Conservation (phyloP, 2,797 vertebrate genomes). For the Balearica regulorum region DNA sequence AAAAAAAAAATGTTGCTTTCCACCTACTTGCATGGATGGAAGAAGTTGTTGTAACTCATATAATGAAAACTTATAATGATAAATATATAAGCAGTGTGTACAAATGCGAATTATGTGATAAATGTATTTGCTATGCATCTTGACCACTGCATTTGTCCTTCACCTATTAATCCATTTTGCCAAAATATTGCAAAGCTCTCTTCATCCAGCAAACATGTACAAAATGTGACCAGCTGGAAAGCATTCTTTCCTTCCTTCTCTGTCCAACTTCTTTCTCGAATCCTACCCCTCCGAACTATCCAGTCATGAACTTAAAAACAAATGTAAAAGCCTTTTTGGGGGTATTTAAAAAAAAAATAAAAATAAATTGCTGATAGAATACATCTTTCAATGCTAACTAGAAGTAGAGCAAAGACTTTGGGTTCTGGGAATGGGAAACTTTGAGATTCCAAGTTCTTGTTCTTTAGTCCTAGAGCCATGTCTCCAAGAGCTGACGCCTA, state of each 20-base stretch:
- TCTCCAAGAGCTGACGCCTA: neutral
- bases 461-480: neutral
- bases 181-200: neutral
- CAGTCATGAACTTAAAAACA: neutral
- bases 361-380: neutral
- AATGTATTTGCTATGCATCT: neutral
- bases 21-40: neutral
- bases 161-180: neutral
- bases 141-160: neutral
- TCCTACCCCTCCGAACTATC: neutral
- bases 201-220: neutral
- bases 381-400: neutral
- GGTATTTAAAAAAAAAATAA: no score
- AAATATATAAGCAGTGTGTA: neutral
- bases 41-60: neutral
- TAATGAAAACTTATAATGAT: neutral
- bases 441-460: neutral
- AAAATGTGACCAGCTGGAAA: neutral
- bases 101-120: neutral
- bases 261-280: neutral
- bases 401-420: neutral
- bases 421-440: neutral
- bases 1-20: neutral
- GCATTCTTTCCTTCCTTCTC: neutral
- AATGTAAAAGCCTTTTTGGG: neutral